These are phyloP conservation scores for Vireo altiloquus DNA, from an alignment of 2,113 vertebrate genomes.

Conservation along the genomic window DNA sequence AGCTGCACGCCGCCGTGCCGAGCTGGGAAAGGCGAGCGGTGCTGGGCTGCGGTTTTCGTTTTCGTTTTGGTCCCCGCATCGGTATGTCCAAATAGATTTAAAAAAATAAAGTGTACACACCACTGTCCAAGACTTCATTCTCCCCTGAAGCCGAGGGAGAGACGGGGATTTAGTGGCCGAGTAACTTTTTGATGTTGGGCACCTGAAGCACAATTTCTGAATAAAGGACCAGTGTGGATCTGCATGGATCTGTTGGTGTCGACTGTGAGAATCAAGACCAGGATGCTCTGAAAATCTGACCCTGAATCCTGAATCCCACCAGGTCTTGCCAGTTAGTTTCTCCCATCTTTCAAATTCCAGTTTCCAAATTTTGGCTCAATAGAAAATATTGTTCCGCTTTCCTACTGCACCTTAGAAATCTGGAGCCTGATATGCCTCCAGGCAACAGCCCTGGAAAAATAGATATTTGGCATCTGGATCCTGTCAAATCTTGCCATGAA, in stretches of 20 bases:
- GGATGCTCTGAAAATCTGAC: not conserved
- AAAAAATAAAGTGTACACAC: not conserved
- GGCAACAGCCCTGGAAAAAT: not conserved
- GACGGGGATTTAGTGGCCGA: not conserved
- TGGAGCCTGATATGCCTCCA: not conserved
- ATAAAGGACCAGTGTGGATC: not conserved
- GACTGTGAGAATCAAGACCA: not conserved
- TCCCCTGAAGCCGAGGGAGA: not conserved
- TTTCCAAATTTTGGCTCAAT: not conserved
- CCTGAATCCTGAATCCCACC: not conserved
- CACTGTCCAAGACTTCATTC: accelerated
- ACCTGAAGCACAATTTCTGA: not conserved
- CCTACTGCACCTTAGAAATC: not conserved
- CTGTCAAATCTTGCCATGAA: not conserved
- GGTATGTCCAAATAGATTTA: not conserved
- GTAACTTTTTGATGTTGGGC: not conserved
- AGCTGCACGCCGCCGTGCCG: not conserved
- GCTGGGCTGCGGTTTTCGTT: not conserved
- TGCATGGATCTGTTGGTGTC: not conserved
- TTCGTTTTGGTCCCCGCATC: no score
- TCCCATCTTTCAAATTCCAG: not conserved
- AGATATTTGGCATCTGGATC: not conserved
- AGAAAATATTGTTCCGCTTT: not conserved
- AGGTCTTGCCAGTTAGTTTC: not conserved
- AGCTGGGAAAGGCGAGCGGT: not conserved